phyloP scores from a whole-genome alignment of 2,888 invertebrate species.

The Tenthredo distinguenda region DNA sequence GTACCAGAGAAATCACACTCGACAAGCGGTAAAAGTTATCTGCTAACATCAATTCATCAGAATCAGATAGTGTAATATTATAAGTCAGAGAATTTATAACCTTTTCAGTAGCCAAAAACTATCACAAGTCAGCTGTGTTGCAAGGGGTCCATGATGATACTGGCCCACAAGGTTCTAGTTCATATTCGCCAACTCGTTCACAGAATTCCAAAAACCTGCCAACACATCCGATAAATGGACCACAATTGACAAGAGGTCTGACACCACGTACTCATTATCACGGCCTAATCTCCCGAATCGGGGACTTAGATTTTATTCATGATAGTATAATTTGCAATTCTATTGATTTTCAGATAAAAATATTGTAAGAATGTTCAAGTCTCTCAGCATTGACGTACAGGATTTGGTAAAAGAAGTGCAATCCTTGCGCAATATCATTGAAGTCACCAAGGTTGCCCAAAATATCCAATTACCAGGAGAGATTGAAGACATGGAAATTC shows the following conservation, averaged over 20 bases:
- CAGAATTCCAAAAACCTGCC: no score
- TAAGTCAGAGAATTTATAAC: not conserved
- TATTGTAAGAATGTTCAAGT: not conserved
- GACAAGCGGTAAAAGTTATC: constrained; percentile 1
- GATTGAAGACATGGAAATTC: not conserved
- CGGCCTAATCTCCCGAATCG: no score
- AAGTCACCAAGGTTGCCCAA: not conserved
- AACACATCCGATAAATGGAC: not conserved
- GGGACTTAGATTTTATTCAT: not conserved
- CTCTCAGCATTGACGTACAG: not conserved
- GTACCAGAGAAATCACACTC: not conserved
- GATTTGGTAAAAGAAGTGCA: not conserved
- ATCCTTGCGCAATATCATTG: not conserved
- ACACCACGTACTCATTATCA: not conserved
- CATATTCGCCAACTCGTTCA: no score
- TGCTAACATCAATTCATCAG: not conserved
- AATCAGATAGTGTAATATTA: not conserved
- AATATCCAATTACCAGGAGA: not conserved
- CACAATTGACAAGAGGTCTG: not conserved
- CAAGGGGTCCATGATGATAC: no score
- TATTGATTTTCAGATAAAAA: not conserved
- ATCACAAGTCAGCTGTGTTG: no score
- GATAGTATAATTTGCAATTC: not conserved
- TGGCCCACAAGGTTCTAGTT: no score
- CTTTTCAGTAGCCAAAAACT: not conserved